Percentiles rank a stretch among this genome's conserved stretches.
phyloP scores from a whole-genome alignment of 2,113 vertebrate species.

The Pseudorasbora parva region DNA sequence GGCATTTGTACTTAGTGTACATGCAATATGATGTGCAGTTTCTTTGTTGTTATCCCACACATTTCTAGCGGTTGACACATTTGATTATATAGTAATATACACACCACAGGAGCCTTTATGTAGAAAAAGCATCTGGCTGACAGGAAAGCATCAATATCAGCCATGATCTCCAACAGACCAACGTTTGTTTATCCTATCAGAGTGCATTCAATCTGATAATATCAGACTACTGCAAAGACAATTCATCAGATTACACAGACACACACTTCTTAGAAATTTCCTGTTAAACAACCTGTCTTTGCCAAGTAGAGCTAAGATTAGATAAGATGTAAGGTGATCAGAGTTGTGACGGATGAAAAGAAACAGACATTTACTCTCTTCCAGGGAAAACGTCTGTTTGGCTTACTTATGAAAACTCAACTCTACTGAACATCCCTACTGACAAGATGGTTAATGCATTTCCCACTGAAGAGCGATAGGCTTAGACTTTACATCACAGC shows the following conservation, averaged over 20 bases:
- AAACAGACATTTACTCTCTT: background rate
- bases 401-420: background rate
- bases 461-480: background rate
- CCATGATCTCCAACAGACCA: slow-evolving; percentile 22
- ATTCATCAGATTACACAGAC: background rate
- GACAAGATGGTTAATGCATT: background rate
- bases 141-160: slow-evolving; percentile 24
- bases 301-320: background rate
- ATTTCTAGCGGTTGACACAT: no score
- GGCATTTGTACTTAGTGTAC: no score
- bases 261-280: background rate
- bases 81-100: no score
- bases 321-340: background rate
- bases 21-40: no score
- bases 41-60: no score
- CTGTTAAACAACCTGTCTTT: background rate
- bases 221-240: background rate
- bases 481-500: background rate
- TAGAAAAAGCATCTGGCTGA: background rate
- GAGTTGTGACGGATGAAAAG: background rate
- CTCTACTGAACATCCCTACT: background rate
- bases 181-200: slow-evolving; percentile 25
- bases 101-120: no score
- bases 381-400: background rate
- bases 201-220: background rate